A percentile compares a stretch with the other conserved stretches of the same genome.
Conservation (phyloP, 2,797 vertebrate species). For the Ciconia nigra region DNA sequence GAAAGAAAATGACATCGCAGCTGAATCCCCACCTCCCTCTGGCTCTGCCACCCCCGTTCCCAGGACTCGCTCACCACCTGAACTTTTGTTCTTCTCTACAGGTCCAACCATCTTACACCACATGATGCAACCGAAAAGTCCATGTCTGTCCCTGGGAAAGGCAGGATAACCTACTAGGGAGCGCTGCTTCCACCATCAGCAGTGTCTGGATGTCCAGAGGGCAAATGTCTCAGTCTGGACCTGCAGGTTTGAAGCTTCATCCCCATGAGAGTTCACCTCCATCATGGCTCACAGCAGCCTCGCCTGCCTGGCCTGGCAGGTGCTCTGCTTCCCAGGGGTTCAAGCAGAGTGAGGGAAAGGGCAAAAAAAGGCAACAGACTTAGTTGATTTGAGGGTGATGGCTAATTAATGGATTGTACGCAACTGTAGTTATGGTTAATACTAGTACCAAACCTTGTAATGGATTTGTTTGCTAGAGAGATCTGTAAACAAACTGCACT, state of each 20-base stretch:
- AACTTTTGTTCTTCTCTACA: not conserved
- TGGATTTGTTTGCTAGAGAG: not conserved
- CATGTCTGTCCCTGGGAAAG: not conserved
- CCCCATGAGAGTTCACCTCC: not conserved
- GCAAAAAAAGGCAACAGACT: not conserved
- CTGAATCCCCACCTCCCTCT: not conserved
- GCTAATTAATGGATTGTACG: not conserved
- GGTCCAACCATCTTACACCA: not conserved
- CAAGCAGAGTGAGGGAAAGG: not conserved
- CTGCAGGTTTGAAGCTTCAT: fast-evolving
- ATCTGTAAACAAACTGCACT: not conserved
- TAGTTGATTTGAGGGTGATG: not conserved
- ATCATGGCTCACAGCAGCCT: not conserved
- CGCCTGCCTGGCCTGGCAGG: fast-evolving
- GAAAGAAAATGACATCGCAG: fast-evolving
- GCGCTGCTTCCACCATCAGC: not conserved
- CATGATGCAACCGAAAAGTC: not conserved
- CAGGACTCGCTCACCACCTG: not conserved
- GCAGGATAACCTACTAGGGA: not conserved
- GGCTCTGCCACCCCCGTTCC: not conserved
- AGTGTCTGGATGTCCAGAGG: not conserved
- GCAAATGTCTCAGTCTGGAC: not conserved
- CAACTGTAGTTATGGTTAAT: not conserved
- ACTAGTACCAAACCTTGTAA: not conserved
- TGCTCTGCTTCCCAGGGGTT: not conserved